Evolutionary conservation across 37 sponge, comb jelly and placozoan genomes (phyloP), one percentile per base, ranked within the genome.

Genomic region (Petrosia ficiformis): DNA sequence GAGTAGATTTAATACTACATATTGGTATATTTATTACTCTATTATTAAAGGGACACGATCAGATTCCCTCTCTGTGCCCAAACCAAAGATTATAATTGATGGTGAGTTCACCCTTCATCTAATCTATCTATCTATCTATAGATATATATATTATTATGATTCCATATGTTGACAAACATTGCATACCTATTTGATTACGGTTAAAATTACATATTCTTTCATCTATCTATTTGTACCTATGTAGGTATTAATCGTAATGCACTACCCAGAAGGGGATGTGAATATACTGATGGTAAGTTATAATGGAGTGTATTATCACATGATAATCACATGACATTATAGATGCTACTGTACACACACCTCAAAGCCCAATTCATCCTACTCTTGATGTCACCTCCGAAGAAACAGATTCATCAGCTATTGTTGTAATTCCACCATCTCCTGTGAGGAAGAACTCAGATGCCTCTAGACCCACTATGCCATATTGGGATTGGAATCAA

Each of bases 401-500:
- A 0, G 48, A 33, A 35, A 57, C 43, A 2, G 14, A 54, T 2
- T n/a, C 48, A 22, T 26, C 43, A 19, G 32, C 77, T 2, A 16
- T 63, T 14, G 32, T 22, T 24, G 56, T 30, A 21, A 31, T 77
- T n/a, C 84, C 84, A 31, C 33, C 65, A 19, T 41, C 44, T 11
- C 66, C 71, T 37, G 10, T 48, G 3, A 38, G 84, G 33, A 84
- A 56, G 72, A 77, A 61, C 32, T 84, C 84, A 2, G 84, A 84
- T 71, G 72, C 37, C 44, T 58, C 60, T 36, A 32, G 64, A 44
- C 84, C 84, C 39, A 71, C 59, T 33, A 14, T 48, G 14, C 54
- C 54, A 48, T 84, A 90, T 75, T 84, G 65, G 67, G 84, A 80
- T 30, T 92, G 93, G 93, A 39, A 85, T 24, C 82, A 92, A 57